A percentile compares a stretch with the other conserved stretches of the same genome.
phyloP scores from a whole-genome alignment of 2,113 vertebrate genomes.

The Diglossa brunneiventris region DNA sequence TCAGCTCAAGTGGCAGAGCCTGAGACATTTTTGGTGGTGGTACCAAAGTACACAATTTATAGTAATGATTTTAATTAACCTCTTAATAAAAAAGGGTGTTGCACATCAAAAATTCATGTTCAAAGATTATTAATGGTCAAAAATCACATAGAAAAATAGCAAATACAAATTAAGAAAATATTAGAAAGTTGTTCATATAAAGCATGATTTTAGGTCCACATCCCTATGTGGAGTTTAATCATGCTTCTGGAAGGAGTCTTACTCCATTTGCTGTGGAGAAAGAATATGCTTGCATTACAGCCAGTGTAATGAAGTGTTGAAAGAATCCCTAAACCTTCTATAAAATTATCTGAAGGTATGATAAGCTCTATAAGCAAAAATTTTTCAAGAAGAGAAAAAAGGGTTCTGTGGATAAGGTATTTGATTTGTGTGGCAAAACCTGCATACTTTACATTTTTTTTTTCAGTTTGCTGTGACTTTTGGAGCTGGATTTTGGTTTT shows the following conservation, averaged over 20 bases:
- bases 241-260: background rate
- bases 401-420: background rate
- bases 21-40: background rate
- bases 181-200: background rate
- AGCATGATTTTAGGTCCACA: background rate
- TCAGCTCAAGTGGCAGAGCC: background rate
- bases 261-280: background rate
- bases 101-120: background rate
- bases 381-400: background rate
- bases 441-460: background rate
- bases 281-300: background rate
- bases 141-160: background rate
- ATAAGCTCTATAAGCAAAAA: background rate
- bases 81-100: background rate
- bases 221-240: fast-evolving
- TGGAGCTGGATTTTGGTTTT: background rate
- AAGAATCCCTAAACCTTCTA: background rate
- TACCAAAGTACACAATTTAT: background rate
- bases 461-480: background rate
- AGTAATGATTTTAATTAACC: background rate
- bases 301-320: background rate
- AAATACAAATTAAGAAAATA: background rate
- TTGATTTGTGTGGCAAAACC: background rate
- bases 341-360: background rate
- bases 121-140: background rate